A percentile compares a stretch with the other conserved stretches of the same genome.
These are phyloP conservation scores for Anolis apletophallus DNA, from an alignment of 2,797 vertebrate species.

Conservation along the genomic window DNA sequence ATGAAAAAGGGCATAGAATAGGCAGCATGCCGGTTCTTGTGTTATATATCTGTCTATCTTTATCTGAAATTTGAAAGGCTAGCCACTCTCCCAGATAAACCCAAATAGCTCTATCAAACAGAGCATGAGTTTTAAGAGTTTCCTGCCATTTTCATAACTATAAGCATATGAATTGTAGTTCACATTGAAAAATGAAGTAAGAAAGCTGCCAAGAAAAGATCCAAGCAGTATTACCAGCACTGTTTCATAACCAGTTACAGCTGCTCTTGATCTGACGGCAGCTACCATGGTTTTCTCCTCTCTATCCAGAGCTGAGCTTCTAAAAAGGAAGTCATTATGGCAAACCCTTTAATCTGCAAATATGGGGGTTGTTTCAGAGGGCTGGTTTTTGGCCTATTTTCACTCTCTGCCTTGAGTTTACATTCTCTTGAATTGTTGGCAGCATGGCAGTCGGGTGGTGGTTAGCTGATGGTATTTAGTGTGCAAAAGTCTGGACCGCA, in stretches of 20 bases:
- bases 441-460: neutral
- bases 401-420: neutral
- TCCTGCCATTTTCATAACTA: constrained; percentile 71
- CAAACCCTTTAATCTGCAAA: constrained; percentile 49
- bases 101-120: constrained; percentile 70
- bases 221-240: constrained; percentile 60
- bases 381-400: constrained; percentile 36
- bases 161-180: constrained; percentile 71
- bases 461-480: neutral
- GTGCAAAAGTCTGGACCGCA: neutral
- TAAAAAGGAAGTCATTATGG: constrained; percentile 37
- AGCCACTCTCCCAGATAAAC: constrained; percentile 43
- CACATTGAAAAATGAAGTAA: constrained; percentile 70
- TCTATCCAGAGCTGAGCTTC: constrained; percentile 32
- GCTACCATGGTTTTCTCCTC: constrained; percentile 5
- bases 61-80: constrained; percentile 5
- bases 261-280: constrained; percentile 64
- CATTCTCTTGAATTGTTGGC: constrained; percentile 12
- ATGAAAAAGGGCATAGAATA: constrained; percentile 21
- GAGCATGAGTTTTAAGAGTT: constrained; percentile 62
- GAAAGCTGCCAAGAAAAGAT: constrained; percentile 72
- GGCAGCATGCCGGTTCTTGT: neutral
- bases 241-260: constrained; percentile 74
- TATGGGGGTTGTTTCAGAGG: constrained; percentile 27
- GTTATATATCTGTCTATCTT: constrained; percentile 2